phyloP scores from a whole-genome alignment of 1,140 invertebrate genomes.

The Achroia grisella region DNA sequence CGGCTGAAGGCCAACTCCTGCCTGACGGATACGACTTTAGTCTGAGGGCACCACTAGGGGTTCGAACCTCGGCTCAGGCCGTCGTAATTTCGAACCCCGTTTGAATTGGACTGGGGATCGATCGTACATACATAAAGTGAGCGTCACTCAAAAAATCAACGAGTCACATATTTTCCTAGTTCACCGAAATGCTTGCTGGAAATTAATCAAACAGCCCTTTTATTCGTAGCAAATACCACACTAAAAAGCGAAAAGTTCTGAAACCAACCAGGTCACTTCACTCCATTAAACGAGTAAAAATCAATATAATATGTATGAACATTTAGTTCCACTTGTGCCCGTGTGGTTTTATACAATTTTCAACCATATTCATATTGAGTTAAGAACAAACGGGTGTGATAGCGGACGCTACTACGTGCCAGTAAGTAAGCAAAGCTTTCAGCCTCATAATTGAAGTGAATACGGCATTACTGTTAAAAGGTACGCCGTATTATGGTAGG shows the following conservation, averaged over 20 bases:
- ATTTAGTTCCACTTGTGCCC: not conserved
- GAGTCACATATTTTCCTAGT: not conserved
- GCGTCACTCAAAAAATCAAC: too few relatives aligned
- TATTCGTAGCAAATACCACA: conserved; percentile 2
- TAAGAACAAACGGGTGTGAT: not conserved
- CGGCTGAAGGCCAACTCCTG: too few relatives aligned
- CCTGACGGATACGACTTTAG: too few relatives aligned
- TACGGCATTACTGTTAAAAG: conserved; percentile 1
- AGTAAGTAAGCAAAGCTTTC: conserved; percentile 9
- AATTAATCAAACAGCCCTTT: conserved; percentile 2
- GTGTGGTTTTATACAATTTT: not conserved
- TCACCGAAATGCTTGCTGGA: not conserved
- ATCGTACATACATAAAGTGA: too few relatives aligned
- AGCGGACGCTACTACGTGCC: not conserved
- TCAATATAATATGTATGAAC: conserved; percentile 25
- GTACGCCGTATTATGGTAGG: not conserved
- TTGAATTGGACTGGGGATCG: too few relatives aligned
- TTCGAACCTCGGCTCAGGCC: too few relatives aligned
- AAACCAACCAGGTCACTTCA: conserved; percentile 27
- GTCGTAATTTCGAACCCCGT: too few relatives aligned
- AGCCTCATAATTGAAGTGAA: conserved; percentile 9
- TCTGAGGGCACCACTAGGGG: too few relatives aligned
- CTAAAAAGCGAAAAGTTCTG: conserved; percentile 3
- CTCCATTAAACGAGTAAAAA: conserved; percentile 31
- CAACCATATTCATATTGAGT: not conserved